phyloP scores from a whole-genome alignment of 2,113 vertebrate genomes.

The Recurvirostra avosetta region DNA sequence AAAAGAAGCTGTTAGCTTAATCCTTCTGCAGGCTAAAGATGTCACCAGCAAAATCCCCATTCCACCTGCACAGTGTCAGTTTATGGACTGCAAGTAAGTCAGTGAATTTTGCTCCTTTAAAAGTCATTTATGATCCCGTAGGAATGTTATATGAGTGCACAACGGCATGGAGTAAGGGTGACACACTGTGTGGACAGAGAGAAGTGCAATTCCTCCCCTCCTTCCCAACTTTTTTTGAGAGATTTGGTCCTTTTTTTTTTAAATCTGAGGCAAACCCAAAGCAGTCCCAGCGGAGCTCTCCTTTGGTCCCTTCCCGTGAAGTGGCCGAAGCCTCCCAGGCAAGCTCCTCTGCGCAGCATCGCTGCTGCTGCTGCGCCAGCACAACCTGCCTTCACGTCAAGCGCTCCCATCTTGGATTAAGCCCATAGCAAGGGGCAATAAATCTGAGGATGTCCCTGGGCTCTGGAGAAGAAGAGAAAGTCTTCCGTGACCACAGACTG shows the following conservation, averaged over 20 bases:
- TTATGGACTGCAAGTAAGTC: neutral
- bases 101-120: neutral
- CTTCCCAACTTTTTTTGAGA: neutral
- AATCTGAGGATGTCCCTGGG: neutral
- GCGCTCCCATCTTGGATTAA: neutral
- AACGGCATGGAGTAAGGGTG: slow-evolving; percentile 39
- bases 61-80: neutral
- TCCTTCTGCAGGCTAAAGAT: neutral
- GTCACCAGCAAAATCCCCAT: neutral
- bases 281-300: neutral
- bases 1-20: neutral
- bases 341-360: neutral
- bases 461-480: neutral
- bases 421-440: neutral
- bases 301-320: neutral
- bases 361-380: neutral
- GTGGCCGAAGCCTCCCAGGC: neutral
- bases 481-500: neutral
- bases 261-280: neutral
- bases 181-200: slow-evolving; percentile 65
- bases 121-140: neutral
- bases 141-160: neutral
- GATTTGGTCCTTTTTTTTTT: neutral
- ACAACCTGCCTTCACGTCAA: neutral
- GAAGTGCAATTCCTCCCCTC: slow-evolving; percentile 43